These are phyloP conservation scores for Tarsius wallacei DNA, from an alignment of 2,797 vertebrate genomes.

Conservation along the genomic window DNA sequence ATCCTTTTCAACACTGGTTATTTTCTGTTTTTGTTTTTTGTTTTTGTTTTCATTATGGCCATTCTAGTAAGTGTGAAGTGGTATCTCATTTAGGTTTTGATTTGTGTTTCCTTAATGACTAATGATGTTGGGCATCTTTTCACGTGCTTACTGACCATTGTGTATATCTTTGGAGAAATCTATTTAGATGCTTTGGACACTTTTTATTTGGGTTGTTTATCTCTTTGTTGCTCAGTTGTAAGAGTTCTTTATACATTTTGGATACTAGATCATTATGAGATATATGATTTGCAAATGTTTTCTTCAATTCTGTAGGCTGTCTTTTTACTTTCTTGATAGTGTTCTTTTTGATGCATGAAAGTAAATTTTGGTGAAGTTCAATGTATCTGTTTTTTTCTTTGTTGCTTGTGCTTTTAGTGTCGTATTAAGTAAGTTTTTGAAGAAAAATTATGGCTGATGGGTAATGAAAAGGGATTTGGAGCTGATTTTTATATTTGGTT, in stretches of 20 bases:
- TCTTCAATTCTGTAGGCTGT: slow-evolving; percentile 47
- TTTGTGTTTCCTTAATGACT: slow-evolving; percentile 71
- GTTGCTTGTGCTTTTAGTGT: slow-evolving; percentile 72
- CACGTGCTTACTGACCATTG: slow-evolving; percentile 55
- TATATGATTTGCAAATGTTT: slow-evolving; percentile 63
- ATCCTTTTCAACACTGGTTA: slow-evolving; percentile 55
- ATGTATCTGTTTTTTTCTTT: slow-evolving; percentile 50
- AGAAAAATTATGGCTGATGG: slow-evolving; percentile 57
- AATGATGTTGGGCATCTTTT: slow-evolving; percentile 53
- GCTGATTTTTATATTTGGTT: slow-evolving; percentile 67
- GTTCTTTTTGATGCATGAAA: slow-evolving; percentile 52
- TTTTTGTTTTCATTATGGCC: not conserved
- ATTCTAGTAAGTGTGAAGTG: slow-evolving; percentile 60
- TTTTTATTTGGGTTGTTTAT: slow-evolving; percentile 64
- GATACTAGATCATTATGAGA: slow-evolving; percentile 32
- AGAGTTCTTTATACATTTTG: slow-evolving; percentile 60
- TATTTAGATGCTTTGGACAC: slow-evolving; percentile 49
- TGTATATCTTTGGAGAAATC: slow-evolving; percentile 70
- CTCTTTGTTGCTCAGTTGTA: slow-evolving; percentile 70
- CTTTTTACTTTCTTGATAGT: slow-evolving; percentile 74
- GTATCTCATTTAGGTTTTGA: slow-evolving; percentile 69
- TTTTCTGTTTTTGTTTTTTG: slow-evolving; percentile 40
- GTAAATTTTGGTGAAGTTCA: slow-evolving; percentile 68
- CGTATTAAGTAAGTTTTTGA: slow-evolving; percentile 69
- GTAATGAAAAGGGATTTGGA: slow-evolving; percentile 71